A percentile compares a stretch with the other conserved stretches of the same genome.
phyloP scores from a whole-genome alignment of 2,888 invertebrate species.

The Drosophila prostipennis region DNA sequence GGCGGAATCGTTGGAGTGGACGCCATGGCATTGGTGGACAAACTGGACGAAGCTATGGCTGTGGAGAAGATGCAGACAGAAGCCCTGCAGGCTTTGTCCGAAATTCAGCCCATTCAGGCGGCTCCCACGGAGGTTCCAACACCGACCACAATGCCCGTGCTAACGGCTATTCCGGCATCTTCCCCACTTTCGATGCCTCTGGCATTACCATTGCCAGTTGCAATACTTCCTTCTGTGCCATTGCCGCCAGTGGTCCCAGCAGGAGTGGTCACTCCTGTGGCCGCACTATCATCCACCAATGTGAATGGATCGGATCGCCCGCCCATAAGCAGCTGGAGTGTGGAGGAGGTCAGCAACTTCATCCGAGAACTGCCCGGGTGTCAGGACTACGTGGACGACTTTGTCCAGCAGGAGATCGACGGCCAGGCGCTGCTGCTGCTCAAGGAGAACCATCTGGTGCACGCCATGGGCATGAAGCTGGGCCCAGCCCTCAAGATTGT shows the following conservation, averaged over 20 bases:
- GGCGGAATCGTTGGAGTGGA: constrained; percentile 56
- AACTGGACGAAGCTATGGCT: constrained; percentile 70
- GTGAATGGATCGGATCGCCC: constrained; percentile 61
- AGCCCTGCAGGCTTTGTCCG: constrained; percentile 34
- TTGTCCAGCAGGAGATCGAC: constrained; percentile 97
- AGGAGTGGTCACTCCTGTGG: constrained; percentile 18
- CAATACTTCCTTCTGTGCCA: constrained; percentile 8
- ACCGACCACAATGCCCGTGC: constrained; percentile 5
- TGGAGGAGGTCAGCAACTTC: constrained; percentile 94
- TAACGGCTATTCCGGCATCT: constrained; percentile 13
- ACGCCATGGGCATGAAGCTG: constrained; percentile 97
- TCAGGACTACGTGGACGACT: constrained; percentile 96
- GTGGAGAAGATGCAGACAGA: constrained; percentile 75
- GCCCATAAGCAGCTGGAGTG: constrained; percentile 86
- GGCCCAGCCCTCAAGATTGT: constrained; percentile 98
- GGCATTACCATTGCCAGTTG: constrained; percentile 22
- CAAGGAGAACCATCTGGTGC: constrained; percentile 96
- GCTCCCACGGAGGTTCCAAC: constrained; percentile 14
- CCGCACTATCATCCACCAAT: constrained; percentile 16
- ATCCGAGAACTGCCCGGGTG: constrained; percentile 95
- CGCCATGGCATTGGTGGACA: constrained; percentile 60
- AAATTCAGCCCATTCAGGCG: constrained; percentile 7
- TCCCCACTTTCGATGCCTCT: constrained; percentile 7
- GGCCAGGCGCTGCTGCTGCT: constrained; percentile 96
- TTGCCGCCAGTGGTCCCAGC: constrained; percentile 13